phyloP scores from a whole-genome alignment of 2,888 invertebrate genomes.

The Diaprepes abbreviatus region DNA sequence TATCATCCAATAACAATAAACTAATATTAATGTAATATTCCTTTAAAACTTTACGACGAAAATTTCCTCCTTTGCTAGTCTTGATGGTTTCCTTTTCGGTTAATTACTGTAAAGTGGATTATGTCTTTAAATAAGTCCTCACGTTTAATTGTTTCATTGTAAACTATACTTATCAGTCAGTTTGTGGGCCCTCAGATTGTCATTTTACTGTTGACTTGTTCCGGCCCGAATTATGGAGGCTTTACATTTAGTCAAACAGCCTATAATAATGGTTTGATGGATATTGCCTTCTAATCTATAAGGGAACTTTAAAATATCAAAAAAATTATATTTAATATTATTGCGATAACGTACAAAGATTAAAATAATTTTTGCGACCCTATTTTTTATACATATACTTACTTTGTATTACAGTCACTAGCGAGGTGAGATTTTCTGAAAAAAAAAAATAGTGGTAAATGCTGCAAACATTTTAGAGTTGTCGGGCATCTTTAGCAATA shows the following conservation, averaged over 20 bases:
- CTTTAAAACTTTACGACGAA: conserved; percentile 1
- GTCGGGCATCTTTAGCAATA: no score
- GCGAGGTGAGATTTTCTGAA: no score
- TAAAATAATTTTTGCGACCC: no score
- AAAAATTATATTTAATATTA: conserved; percentile 15
- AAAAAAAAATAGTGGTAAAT: no score
- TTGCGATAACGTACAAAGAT: no score
- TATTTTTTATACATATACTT: no score
- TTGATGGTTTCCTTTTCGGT: conserved; percentile 19
- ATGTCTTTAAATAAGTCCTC: conserved; percentile 29
- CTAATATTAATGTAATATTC: not conserved
- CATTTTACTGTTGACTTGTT: conserved; percentile 47
- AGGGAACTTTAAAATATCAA: conserved; percentile 23
- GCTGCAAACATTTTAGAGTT: no score
- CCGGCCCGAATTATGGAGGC: conserved; percentile 34
- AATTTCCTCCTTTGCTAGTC: conserved; percentile 1
- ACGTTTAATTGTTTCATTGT: conserved; percentile 38
- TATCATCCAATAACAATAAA: not conserved
- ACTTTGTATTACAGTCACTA: no score
- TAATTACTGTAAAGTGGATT: conserved; percentile 31
- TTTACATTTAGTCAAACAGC: conserved; percentile 36
- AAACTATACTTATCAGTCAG: conserved; percentile 45
- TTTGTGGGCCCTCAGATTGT: conserved; percentile 40
- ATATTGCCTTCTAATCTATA: conserved; percentile 35
- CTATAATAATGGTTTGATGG: conserved; percentile 42